Evolutionary conservation across 1,140 invertebrate species (phyloP).

Genomic region (Aphelinus certus): DNA sequence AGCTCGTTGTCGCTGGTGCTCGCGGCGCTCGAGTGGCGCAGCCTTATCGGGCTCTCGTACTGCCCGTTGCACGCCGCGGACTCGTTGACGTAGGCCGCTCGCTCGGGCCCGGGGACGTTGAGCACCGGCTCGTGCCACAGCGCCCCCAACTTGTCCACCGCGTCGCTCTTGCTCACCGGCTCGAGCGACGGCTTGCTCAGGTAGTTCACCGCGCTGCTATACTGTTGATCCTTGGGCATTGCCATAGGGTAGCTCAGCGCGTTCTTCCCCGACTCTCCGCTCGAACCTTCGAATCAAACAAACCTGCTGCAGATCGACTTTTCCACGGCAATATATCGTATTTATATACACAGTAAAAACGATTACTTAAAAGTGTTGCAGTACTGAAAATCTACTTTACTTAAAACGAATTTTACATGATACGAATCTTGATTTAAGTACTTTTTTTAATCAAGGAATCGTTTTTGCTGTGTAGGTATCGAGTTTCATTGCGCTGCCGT

Average conservation of each 20-base stretch:
- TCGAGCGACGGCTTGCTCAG: conserved; percentile 57
- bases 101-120: not conserved
- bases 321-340: too few species aligned
- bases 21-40: conserved; percentile 53
- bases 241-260: conserved; percentile 10
- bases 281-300: conserved; percentile 10
- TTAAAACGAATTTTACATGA: too few species aligned
- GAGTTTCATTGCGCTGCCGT: too few species aligned
- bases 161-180: conserved; percentile 59
- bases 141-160: conserved; percentile 61
- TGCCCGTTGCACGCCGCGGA: conserved; percentile 45
- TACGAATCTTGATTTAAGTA: too few species aligned
- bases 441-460: too few species aligned
- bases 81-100: conserved; percentile 57
- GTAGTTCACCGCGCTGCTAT: conserved; percentile 58
- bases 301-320: too few species aligned
- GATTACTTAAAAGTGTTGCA: too few species aligned
- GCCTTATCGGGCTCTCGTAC: conserved; percentile 66
- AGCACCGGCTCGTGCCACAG: conserved; percentile 50
- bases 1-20: conserved; percentile 61
- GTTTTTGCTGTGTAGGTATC: too few species aligned
- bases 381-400: too few species aligned
- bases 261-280: conserved; percentile 14
- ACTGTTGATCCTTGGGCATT: conserved; percentile 4
- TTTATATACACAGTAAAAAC: too few species aligned